Base-by-base conservation (phyloP, 2,888 invertebrate species). In the Leptopilina myrica region DNA sequence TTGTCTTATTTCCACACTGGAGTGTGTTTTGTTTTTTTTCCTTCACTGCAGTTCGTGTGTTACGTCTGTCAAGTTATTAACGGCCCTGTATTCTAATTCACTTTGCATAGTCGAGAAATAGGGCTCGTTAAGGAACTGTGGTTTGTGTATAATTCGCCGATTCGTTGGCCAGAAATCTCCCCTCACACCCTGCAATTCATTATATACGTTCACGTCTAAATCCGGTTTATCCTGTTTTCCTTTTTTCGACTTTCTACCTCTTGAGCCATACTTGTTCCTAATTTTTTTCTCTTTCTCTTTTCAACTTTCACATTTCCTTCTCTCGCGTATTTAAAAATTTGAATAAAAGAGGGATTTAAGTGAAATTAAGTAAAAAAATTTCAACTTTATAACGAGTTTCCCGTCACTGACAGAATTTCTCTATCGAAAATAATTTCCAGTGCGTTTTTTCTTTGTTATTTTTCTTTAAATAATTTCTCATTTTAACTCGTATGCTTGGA, bases 131-230 rank as follows among this genome's bases (percentile, higher is more conserved):
- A 84, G 81, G 43, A 43, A 43, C 81, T 78, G 77, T 80, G 82
- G 81, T 86, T 86, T 85, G 83, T 85, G 85, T 84, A 85, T 86
- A 87, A 87, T 86, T 86, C 81, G 80, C 81, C 85, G 81, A 87
- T 87, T 85, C 85, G 83, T 79, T 79, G 75, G 79, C 80, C 81
- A 79, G 82, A 85, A 85, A 8, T 6, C 43, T 8, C 43, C 43
- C 43, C 43, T 43, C 43, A 7, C 82, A 80, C 80, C 76, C 82
- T 78, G 76, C 73, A 69, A 67, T 77, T 79, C 79, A 81, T 80
- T 82, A 81, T 79, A 80, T 75, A 43, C 43, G 26, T 53, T 59
- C 56, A 73, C 33, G 26, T n/a, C 53, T 56, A 73, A 73, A 73
- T 73, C 73, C 73, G 73, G 53, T 40, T 56, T 56, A 56, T 33